These are phyloP conservation scores for Ephialtes manifestator DNA, from an alignment of 2,888 invertebrate genomes.

Conservation along the genomic window DNA sequence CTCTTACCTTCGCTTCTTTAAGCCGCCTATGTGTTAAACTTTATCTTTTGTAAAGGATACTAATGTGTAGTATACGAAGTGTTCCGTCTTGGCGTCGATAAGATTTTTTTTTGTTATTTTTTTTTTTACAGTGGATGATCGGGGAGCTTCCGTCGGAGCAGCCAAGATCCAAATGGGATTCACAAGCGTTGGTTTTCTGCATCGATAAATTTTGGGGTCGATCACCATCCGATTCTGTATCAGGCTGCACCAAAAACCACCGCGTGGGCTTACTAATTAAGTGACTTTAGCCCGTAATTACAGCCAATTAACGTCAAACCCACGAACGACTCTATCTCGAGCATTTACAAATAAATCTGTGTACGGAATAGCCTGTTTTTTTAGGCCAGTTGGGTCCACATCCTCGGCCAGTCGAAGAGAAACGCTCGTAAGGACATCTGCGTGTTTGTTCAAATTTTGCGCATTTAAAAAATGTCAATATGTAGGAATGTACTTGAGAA, in stretches of 20 bases:
- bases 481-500: no score
- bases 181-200: slow-evolving; percentile 67
- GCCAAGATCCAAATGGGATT: slow-evolving; percentile 64
- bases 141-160: slow-evolving; percentile 53
- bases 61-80: slow-evolving; percentile 14
- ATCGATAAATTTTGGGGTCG: slow-evolving; percentile 83
- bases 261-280: slow-evolving; percentile 80
- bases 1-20: slow-evolving; percentile 19
- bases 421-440: no score
- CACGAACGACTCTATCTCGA: slow-evolving; percentile 68
- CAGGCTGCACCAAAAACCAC: slow-evolving; percentile 22
- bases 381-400: no score
- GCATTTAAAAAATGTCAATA: no score
- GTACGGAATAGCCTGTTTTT: no score
- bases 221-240: slow-evolving; percentile 68
- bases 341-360: neutral
- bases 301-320: slow-evolving; percentile 83
- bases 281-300: slow-evolving; percentile 82
- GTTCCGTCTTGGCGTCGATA: slow-evolving; percentile 51
- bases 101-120: slow-evolving; percentile 17
- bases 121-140: slow-evolving; percentile 32
- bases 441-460: no score
- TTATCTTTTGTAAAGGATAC: slow-evolving; percentile 36
- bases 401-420: no score
- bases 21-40: slow-evolving; percentile 21